A percentile compares a stretch with the other conserved stretches of the same genome.
Conservation (phyloP, 2,113 vertebrate genomes). For the Macquaria australasica region DNA sequence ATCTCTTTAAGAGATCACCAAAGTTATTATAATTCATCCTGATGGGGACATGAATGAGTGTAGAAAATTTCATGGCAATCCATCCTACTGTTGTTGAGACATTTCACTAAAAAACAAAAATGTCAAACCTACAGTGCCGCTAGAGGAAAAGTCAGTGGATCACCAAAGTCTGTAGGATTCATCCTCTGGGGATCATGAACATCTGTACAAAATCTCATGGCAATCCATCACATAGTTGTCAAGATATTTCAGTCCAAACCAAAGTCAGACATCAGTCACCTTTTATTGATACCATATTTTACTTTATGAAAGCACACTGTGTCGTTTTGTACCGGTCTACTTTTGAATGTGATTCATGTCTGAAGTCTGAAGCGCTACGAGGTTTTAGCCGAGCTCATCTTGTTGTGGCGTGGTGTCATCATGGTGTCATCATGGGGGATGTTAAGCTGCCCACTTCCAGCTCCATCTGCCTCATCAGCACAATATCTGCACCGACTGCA, state of each 20-base stretch:
- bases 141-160: neutral
- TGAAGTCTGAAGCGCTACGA: neutral
- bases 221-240: neutral
- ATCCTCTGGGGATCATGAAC: neutral
- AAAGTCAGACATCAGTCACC: neutral
- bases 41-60: neutral
- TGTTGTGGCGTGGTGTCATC: slow-evolving; percentile 41
- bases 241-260: neutral
- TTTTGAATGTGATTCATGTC: slow-evolving; percentile 2
- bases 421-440: slow-evolving; percentile 29
- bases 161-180: neutral
- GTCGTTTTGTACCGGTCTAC: neutral
- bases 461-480: slow-evolving; percentile 59
- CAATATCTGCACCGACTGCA: slow-evolving; percentile 53
- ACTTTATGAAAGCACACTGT: neutral
- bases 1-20: neutral
- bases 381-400: slow-evolving; percentile 58
- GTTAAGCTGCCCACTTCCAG: slow-evolving; percentile 41
- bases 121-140: neutral
- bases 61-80: neutral
- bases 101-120: neutral
- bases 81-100: no score
- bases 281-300: neutral
- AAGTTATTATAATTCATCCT: neutral
- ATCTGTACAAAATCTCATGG: neutral